These are phyloP conservation scores for Eupithecia abbreviata DNA, from an alignment of 2,888 invertebrate genomes.

Conservation along the genomic window DNA sequence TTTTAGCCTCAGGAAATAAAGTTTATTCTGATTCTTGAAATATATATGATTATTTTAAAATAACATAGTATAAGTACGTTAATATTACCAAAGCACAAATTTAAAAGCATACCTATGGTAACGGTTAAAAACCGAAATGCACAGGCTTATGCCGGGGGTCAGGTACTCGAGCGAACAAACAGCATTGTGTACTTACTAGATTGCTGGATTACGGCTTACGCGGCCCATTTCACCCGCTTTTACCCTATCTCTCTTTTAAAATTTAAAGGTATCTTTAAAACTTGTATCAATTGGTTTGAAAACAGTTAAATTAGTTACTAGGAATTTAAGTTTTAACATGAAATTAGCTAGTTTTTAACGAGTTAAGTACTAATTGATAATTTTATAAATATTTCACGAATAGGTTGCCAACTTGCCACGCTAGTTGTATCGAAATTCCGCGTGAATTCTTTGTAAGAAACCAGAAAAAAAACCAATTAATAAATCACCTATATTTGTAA, in stretches of 20 bases:
- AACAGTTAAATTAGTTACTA: background rate
- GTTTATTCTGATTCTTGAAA: too few species aligned
- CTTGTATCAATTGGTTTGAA: background rate
- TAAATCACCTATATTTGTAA: too few species aligned
- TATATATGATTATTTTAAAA: too few species aligned
- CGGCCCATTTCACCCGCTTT: conserved; percentile 26
- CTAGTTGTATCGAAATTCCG: background rate
- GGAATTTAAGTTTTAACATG: too few species aligned
- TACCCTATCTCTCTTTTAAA: background rate
- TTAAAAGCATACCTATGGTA: background rate
- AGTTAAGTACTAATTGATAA: background rate
- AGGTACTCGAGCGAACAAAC: conserved; percentile 44
- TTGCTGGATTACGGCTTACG: conserved; percentile 46
- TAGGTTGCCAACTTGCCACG: background rate
- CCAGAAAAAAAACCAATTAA: background rate
- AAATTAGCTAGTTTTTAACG: too few species aligned
- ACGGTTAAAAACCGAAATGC: conserved; percentile 16
- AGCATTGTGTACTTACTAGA: conserved; percentile 48
- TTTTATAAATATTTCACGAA: background rate
- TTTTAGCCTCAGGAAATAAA: too few species aligned
- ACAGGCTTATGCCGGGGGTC: conserved; percentile 25
- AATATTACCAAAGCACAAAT: background rate
- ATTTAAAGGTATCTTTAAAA: background rate
- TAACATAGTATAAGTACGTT: too few species aligned
- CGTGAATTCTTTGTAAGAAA: background rate